These are phyloP conservation scores for Euwallacea similis DNA, from an alignment of 1,140 invertebrate species.

Conservation along the genomic window DNA sequence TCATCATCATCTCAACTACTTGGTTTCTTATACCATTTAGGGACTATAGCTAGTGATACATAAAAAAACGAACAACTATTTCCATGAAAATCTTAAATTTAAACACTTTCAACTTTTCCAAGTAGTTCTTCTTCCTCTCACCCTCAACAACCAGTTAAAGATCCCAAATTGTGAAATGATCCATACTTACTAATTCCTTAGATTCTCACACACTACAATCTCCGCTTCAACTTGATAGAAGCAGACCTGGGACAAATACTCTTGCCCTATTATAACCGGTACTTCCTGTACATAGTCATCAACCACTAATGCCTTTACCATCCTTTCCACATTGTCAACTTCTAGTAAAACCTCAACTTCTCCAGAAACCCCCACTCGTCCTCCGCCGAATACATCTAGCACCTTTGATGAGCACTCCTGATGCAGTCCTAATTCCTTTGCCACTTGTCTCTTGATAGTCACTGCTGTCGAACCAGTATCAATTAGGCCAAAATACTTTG, in stretches of 20 bases:
- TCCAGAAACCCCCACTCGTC: conserved; percentile 13
- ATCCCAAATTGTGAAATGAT: no score
- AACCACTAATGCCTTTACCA: conserved; percentile 33
- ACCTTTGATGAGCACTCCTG: neutral
- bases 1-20: no score
- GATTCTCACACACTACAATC: no score
- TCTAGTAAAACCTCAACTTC: conserved; percentile 27
- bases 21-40: no score
- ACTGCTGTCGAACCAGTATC: conserved; percentile 33
- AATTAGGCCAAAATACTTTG: conserved; percentile 11
- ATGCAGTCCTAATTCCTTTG: conserved; percentile 17
- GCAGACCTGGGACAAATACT: neutral
- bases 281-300: conserved; percentile 27
- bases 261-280: conserved; percentile 38
- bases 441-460: conserved; percentile 20
- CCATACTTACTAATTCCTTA: no score
- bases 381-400: conserved; percentile 12
- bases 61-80: no score
- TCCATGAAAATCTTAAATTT: no score
- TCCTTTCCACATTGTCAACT: conserved; percentile 23
- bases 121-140: no score
- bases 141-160: no score
- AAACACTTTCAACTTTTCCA: no score
- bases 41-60: no score
- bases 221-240: no score